These are phyloP conservation scores for Lasioglossum calceatum DNA, from an alignment of 2,888 invertebrate species.

Conservation along the genomic window DNA sequence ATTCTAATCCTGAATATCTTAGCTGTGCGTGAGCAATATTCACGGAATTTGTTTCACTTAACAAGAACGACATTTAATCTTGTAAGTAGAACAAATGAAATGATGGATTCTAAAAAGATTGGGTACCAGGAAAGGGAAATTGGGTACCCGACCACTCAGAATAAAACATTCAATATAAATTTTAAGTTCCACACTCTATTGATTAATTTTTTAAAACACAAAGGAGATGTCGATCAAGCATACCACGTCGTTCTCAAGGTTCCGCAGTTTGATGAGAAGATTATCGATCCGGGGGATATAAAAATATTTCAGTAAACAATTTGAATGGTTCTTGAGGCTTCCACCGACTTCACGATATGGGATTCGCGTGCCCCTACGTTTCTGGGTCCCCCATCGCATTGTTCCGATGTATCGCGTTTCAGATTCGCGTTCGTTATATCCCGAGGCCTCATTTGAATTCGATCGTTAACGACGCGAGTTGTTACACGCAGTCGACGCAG, in stretches of 20 bases:
- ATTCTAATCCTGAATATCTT: background rate
- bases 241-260: background rate
- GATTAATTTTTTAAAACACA: background rate
- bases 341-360: background rate
- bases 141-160: background rate
- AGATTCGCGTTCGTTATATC: constrained; percentile 47
- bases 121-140: background rate
- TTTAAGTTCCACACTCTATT: background rate
- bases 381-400: constrained; percentile 24
- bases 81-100: too few species aligned
- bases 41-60: background rate
- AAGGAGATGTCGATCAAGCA: background rate
- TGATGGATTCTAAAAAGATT: background rate
- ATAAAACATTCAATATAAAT: background rate
- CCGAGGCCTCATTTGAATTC: constrained; percentile 26
- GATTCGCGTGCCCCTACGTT: background rate
- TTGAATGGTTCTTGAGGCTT: background rate
- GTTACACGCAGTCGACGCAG: constrained; percentile 49
- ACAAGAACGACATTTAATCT: background rate
- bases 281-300: background rate
- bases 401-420: constrained; percentile 50
- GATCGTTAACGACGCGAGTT: constrained; percentile 58
- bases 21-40: background rate
- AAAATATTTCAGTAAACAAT: constrained; percentile 2
- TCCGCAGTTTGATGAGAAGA: background rate